Base-by-base conservation (phyloP, 1,140 invertebrate species). In the Dufourea novaeangliae region DNA sequence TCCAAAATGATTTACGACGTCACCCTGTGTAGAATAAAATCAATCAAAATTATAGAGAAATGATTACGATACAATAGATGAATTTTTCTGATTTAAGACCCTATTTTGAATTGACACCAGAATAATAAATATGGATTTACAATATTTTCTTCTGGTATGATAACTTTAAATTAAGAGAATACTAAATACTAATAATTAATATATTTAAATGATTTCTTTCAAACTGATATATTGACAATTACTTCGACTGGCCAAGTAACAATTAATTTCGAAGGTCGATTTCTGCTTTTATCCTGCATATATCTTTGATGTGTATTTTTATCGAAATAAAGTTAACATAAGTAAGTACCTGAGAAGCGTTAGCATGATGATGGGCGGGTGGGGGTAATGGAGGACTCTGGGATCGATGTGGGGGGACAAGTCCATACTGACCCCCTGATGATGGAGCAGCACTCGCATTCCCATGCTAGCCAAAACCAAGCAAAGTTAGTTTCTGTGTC, bases 301-400 rank as follows among this genome's bases (percentile, higher is more conserved):
- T 7, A 17, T 64, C 54, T 20, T 41, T 32, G 52, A 67, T 27
- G 61, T 54, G 8, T 34, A 12, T 39, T n/a, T 27, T 22, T 39
- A 67, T 44, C 59, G 17, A 54, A 59, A 71, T 54, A 80, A 76
- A 66, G 71, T 73, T 80, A 84, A 62, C 67, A 44, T 74, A 83
- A 74, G 78, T 87, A 86, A 87, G 83, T 94, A 96, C 96, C 95
- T 95, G 95, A 91, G 95, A 95, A 92, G 95, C 95, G 90, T 96
- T 96, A 92, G 94, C 94, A 91, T 96, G 96, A 93, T 96, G 95
- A 92, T 97, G 96, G 81, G 96, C 96, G 85, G 96, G 96, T 87
- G 95, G 96, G 84, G 96, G 92, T 85, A 92, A 74, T 78, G 91
- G 91, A 82, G 92, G 95, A 92, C 95, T 96, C 93, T 95, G 94